Base-by-base conservation (phyloP, 2,888 invertebrate species). In the Branchellion lobata region DNA sequence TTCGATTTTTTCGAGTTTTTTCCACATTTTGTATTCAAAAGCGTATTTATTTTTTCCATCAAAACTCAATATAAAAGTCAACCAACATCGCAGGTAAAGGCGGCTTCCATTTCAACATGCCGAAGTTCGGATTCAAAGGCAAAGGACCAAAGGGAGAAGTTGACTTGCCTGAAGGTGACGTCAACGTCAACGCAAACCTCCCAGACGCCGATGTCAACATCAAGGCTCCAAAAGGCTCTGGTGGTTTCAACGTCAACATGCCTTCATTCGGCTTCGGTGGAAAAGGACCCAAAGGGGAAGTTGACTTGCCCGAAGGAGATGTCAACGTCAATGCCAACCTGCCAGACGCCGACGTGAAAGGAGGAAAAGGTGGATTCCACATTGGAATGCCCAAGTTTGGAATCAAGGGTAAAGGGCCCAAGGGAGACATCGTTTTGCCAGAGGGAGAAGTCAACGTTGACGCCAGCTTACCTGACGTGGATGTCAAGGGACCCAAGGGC, bases 381-480 rank as follows among this genome's bases (percentile, higher is more conserved):
- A 27, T 73, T 34, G 73, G 40, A 40, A 40, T 51, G 51, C 74
- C 74, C 8, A n/a, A 18, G n/a, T 74, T 74, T 2, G 74, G 74
- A 11, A 24, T 73, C 5, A 73, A 73, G 36, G 73, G 73, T 2
- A 73, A 73, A 36, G 73, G 73, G 14, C 36, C 73, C 3, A 73
- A 73, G 18, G 73, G 73, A 29, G 73, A 73, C 3, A 47, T 73
- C 18, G 73, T 34, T 8, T 14, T 40, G 40, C 79, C 79, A 8
- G 79, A 79, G n/a, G 51, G 47, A 8, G 40, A 40, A 27, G 34
- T 73, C 47, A 27, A 34, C 27, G 73, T 27, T 18, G 73, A 73
- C 40, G 74, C 40, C 21, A 47, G 29, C 0, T 40, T 74, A n/a
- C 74, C 74, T 1, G 51, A 74, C n/a, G 74, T 74, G 0, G 27